Base-by-base conservation (phyloP, 1,140 invertebrate species). In the Drosophila sechellia region DNA sequence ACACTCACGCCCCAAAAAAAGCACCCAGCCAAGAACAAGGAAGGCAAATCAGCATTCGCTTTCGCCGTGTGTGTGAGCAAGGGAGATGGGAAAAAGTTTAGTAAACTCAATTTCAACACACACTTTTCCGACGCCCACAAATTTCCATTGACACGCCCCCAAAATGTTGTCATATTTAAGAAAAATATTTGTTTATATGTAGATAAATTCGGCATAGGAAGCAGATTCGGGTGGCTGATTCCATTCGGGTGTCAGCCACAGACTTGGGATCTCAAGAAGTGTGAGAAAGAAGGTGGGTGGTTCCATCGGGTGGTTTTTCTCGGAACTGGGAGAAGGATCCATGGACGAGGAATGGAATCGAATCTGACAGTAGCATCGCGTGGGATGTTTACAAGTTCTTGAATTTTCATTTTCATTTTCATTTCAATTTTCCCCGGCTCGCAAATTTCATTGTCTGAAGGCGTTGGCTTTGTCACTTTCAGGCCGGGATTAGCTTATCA, bases 141-240 rank as follows among this genome's bases (percentile, higher is more conserved):
- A 75, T 72, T 60, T 72, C 46, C 69, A 70, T 72, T 73, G 81
- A 57, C 61, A 71, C 84, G 84, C 84, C 84, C 85, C 81, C 71
- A 64, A 54, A 64, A 79, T 79, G 71, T 72, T 79, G 72, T 80
- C 72, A 84, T 89, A 90, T 89, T 90, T 90, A 89, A 66, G 79
- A 89, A 89, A 78, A 75, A 89, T 89, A 89, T 89, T 89, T 89
- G 84, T 89, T 89, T 89, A 89, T 89, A 69, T 83, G 59, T 70
- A 73, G 77, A 89, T 90, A 84, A 89, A 90, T 89, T 89, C 73
- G 55, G 60, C 40, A 42, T 15, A 15, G 40, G n/a, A n/a, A 8
- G 42, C 40, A 25, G 17, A 46, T 15, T 34, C 8, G 64, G 22
- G 56, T 46, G 72, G 48, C 56, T 68, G 65, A 78, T 81, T 73